Evolutionary conservation across 2,888 invertebrate genomes (phyloP), one percentile per base, ranked within the genome.

Genomic region (Microchrysa polita): DNA sequence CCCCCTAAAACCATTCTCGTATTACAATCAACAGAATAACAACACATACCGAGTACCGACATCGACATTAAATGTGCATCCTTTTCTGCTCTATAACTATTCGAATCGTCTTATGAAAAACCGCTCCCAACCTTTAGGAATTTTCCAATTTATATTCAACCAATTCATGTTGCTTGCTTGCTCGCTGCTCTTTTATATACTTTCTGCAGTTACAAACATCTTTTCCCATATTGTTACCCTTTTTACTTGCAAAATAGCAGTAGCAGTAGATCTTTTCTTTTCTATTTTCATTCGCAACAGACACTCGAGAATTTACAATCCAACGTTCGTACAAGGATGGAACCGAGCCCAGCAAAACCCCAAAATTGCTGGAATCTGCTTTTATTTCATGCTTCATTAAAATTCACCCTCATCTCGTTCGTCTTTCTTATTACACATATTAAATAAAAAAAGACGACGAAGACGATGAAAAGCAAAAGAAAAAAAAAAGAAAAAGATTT

Each of bases 311-410:
- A 48, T 12, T n/a, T 48, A 48, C 48, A 48, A n/a, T 4, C 14
- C 12, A 12, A 48, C 12, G 48, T 48, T n/a, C n/a, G n/a, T n/a
- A n/a, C n/a, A n/a, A n/a, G n/a, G n/a, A n/a, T n/a, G n/a, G n/a
- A 48, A 48, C 48, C 4, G 48, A n/a, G n/a, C n/a, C n/a, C 48
- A 10, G 14, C 27, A 34, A 48, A 69, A 69, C 48, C 69, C 69
- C 69, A 57, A 73, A 73, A 73, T 63, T 73, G 60, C 52, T 48
- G 23, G 63, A 61, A 73, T 73, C 63, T 73, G 73, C 73, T 73
- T 73, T 73, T 73, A 73, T 73, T 73, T 73, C 73, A 73, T 73
- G 73, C 73, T 73, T 73, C 73, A 73, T 73, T 73, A 73, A 73
- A 73, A 73, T 73, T 73, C 73, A 73, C 73, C 73, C 73, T 63